Evolutionary conservation across 1,140 invertebrate genomes (phyloP), one percentile per base, ranked within the genome.

Genomic region (Sinonovacula constricta): DNA sequence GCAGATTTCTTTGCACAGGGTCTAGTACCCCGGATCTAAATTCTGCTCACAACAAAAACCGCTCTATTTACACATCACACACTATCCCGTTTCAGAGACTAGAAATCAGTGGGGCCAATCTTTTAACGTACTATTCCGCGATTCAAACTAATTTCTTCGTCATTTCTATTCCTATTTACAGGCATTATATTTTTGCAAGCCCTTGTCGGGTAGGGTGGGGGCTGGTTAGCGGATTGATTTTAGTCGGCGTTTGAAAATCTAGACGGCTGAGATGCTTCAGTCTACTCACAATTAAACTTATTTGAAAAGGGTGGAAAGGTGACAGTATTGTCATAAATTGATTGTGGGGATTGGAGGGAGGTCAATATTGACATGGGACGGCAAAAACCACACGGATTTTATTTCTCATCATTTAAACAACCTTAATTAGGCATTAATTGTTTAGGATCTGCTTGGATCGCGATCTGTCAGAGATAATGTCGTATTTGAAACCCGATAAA

Each of bases 1-100:
- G 45, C 31, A 36, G 0, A 59, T 70, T 4, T 36, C 51, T 59
- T 54, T 59, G 59, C 33, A 26, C 36, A 70, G 34, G 24, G 53
- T 3, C 14, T 34, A 28, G 54, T 59, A n/a, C 30, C 22, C 56
- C 3, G 33, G 30, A 28, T 59, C 22, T 26, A 1, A 30, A 10
- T 45, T 18, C 7, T 18, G 39, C 39, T 18, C 39, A 45, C 39
- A 45, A 45, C 39, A 45, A 45, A 45, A 45, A 45, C 39, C 39
- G 18, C n/a, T n/a, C 7, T 45, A 45, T 45, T 45, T 45, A 45
- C 39, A 10, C 7, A 45, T 7, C 18, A 10, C 7, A 10, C 39
- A 18, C 7, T 45, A 45, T 45, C 39, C 7, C 18, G 39, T 45
- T 45, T 10, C 39, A 45, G 39, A 45, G 7, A 18, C 7, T 7